Base-by-base conservation (phyloP, 2,113 vertebrate species). In the Pimephales promelas region DNA sequence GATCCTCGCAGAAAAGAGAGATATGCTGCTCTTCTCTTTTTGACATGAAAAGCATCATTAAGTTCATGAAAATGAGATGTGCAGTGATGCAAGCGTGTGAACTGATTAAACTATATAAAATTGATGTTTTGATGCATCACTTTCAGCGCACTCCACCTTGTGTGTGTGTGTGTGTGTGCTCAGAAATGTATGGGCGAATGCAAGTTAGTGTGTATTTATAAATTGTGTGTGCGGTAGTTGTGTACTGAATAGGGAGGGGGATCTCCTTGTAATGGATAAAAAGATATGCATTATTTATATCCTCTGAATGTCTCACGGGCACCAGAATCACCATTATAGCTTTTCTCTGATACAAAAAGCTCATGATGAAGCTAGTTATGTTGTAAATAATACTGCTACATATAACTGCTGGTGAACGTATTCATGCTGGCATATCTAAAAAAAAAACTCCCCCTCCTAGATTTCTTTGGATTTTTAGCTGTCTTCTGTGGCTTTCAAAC, bases 211-310 rank as follows among this genome's bases (percentile, higher is more conserved):
- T 54, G 52, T 76, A 28, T 61, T 56, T 74, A 73, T 73, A 28
- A 54, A 54, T 18, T 40, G 31, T 59, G 24, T 43, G 20, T 20
- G 13, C 22, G 16, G 10, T 24, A 49, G 64, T 24, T 84, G 61
- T 57, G 52, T 14, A 14, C 43, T n/a, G 34, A 56, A n/a, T n/a
- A 36, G n/a, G 62, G 62, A 72, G 76, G 54, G 78, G 52, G 22
- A 24, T 49, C 40, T 68, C 45, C 57, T n/a, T 76, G 26, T 43
- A 64, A 31, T 76, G 59, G 59, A 66, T 79, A 45, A 66, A 79
- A 79, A 79, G 59, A 70, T 57, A 68, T 70, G 82, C 82, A 84
- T 84, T 56, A 84, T 84, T 84, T 68, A 84, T 77, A 56, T 68
- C 62, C 28, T 64, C 45, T 47, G 28, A 84, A 78, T 78, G 61